Evolutionary conservation across 2,888 invertebrate species (phyloP).

Genomic region (Sericinus montela): DNA sequence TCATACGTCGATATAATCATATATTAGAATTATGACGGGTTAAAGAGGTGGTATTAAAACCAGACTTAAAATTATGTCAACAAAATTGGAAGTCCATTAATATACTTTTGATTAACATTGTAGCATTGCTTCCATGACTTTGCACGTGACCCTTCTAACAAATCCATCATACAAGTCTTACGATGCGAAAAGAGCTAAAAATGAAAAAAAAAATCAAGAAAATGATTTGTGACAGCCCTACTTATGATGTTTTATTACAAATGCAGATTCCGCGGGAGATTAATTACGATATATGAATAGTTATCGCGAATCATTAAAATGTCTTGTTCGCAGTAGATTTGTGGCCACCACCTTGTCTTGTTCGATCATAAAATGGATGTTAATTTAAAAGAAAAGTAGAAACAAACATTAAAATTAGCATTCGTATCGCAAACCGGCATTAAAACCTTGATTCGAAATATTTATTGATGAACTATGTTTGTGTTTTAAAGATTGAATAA

Average conservation of each 20-base stretch:
- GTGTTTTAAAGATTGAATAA: no score
- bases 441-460: no score
- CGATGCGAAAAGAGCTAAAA: neutral
- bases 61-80: no score
- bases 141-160: no score
- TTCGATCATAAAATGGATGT: neutral
- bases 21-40: no score
- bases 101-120: no score
- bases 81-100: no score
- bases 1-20: no score
- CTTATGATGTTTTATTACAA: conserved; percentile 35
- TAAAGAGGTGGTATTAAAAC: no score
- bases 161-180: no score
- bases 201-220: neutral
- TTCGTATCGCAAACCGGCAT: neutral
- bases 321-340: conserved; percentile 23
- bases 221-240: conserved; percentile 15
- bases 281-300: conserved; percentile 48
- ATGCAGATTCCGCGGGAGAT: conserved; percentile 57
- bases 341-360: conserved; percentile 13
- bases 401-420: neutral
- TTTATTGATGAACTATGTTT: no score
- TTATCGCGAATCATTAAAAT: conserved; percentile 29
- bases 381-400: neutral
- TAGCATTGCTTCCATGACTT: no score